Base-by-base conservation (phyloP, 2,113 vertebrate genomes). In the Tringa solitaria region DNA sequence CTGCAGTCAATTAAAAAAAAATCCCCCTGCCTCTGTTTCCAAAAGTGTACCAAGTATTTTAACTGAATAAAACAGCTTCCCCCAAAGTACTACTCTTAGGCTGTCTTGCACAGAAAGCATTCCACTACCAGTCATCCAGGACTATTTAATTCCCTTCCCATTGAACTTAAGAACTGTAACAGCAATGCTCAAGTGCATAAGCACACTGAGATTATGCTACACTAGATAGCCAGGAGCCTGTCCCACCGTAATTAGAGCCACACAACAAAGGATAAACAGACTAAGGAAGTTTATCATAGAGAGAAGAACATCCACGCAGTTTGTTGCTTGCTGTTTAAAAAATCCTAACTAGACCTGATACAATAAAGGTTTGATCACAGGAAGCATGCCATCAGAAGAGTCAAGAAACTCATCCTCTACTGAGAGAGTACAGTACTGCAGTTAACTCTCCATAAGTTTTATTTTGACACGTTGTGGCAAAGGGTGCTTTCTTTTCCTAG, bases 21-120 rank as follows among this genome's bases (percentile, higher is more conserved):
- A 27, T 5, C 14, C 16, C 8, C 28, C 9, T 0, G 1, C 5
- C 3, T 9, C 14, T 1, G 1, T 19, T 63, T 33, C n/a, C 14
- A 18, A 7, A 39, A 57, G 28, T 10, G 14, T 14, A 39, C 8
- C 8, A 76, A 46, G 9, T 23, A 37, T 8, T 73, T 57, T 5
- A 30, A 37, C 6, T 12, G 21, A 60, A 3, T n/a, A 28, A 57
- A 46, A 21, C 21, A 54, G 15, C 32, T 74, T 39, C 30, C 32
- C 32, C 24, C 12, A 8, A 10, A 35, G 22, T 5, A 11, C 3
- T 28, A 26, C 35, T 46, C 18, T 57, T 33, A 8, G 4, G 37
- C 28, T 16, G 3, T 32, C 28, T 51, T 10, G 5, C 22, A 46
- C 30, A 35, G 12, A 32, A 85, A 12, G 10, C 18, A 8, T 17